Evolutionary conservation across 2,888 invertebrate genomes (phyloP), one percentile per base, ranked within the genome.

Genomic region (Agrotis exclamationis): DNA sequence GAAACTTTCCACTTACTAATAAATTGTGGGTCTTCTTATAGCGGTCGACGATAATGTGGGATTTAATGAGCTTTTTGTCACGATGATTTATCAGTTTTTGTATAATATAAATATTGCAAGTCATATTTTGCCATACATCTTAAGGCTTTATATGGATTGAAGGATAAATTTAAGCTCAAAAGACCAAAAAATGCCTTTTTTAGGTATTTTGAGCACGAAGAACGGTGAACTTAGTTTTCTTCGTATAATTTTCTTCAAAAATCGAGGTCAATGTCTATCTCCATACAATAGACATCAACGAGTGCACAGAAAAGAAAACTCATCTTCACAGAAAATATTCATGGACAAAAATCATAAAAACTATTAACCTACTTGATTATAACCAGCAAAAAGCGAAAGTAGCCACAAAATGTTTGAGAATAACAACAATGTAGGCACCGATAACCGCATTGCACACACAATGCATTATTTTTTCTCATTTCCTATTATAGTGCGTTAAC

Each of bases 241-340:
- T 45, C 18, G 9, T 11, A 24, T 1, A 39, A 24, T 64, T 57
- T 57, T n/a, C 13, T 67, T 48, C 3, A 1, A 28, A 71, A 56
- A 62, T 62, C 48, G 14, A n/a, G 13, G 11, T 44, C 47, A n/a
- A 2, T 0, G 28, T 50, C 59, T 24, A n/a, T 18, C 9, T 79
- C 74, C 80, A 75, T 89, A 87, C 85, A 88, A 88, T 88, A 90
- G 91, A 91, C 85, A 87, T 90, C 88, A 91, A 91, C 88, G 90
- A 83, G 75, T 70, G 70, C 66, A 45, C 47, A 62, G 64, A 44
- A 50, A 33, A 70, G 58, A 75, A 71, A 59, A 60, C 44, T 20
- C 51, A 51, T 76, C 13, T 77, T 65, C 20, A 66, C 60, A 33
- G 62, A 74, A 63, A 53, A 51, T 20, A 24, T 54, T 64, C n/a